These are phyloP conservation scores for Orycteropus afer DNA, from an alignment of 2,113 vertebrate genomes.

Conservation along the genomic window DNA sequence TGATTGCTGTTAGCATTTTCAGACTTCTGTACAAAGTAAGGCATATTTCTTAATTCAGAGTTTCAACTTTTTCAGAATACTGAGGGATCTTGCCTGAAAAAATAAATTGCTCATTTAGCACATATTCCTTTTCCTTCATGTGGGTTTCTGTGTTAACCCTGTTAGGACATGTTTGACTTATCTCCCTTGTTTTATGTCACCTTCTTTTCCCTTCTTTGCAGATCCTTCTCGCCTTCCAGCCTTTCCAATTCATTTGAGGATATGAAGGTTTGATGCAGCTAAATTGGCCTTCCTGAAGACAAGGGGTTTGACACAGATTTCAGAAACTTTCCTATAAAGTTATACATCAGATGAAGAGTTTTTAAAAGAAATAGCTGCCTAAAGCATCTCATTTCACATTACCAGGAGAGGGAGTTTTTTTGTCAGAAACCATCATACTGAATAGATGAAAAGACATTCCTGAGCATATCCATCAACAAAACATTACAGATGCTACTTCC, in stretches of 20 bases:
- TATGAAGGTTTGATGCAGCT: conserved; percentile 20
- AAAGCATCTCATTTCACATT: conserved; percentile 57
- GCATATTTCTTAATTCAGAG: neutral
- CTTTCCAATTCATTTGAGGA: conserved; percentile 59
- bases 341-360: conserved; percentile 31
- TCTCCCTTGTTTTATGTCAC: conserved; percentile 61
- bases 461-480: neutral
- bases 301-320: neutral
- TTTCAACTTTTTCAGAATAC: conserved; percentile 1
- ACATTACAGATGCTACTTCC: neutral
- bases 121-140: conserved; percentile 43
- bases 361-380: conserved; percentile 58
- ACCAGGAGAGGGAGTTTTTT: conserved; percentile 26
- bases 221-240: conserved; percentile 5
- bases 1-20: neutral
- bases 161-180: conserved; percentile 57
- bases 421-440: conserved; percentile 20
- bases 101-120: conserved; percentile 33
- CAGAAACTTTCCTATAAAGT: conserved; percentile 50
- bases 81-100: neutral
- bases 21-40: neutral
- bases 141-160: neutral
- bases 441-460: neutral
- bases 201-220: conserved; percentile 41
- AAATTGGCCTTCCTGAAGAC: neutral